Percentiles rank a stretch among this genome's conserved stretches.
Conservation (phyloP, 2,797 vertebrate species). For the Enteromius unitaeniatus region DNA sequence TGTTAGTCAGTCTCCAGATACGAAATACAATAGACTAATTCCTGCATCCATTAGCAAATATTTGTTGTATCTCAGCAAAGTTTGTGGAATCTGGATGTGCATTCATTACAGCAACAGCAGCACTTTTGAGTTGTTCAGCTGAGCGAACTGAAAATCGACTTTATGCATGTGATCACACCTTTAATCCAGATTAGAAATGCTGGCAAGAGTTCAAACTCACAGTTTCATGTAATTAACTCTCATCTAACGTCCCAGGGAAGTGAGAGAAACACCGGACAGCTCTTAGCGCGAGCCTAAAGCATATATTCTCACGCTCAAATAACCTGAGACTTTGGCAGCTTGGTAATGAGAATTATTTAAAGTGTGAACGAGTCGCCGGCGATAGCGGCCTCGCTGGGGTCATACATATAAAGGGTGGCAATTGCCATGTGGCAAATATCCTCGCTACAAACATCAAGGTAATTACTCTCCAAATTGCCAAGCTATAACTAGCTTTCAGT, state of each 20-base stretch:
- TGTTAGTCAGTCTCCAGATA: slow-evolving; percentile 34
- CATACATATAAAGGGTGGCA: slow-evolving; percentile 72
- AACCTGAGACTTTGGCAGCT: slow-evolving; percentile 52
- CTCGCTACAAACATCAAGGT: slow-evolving; percentile 79
- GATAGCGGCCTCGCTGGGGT: slow-evolving; percentile 65
- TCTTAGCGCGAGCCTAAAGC: slow-evolving; percentile 12
- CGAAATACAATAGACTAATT: slow-evolving; percentile 36
- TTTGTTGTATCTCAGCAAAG: slow-evolving; percentile 29
- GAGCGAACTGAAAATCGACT: background rate
- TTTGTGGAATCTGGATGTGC: background rate
- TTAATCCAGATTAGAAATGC: slow-evolving; percentile 36
- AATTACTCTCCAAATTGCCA: slow-evolving; percentile 82
- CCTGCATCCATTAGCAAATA: slow-evolving; percentile 39
- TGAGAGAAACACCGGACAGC: slow-evolving; percentile 46
- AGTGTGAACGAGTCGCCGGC: slow-evolving; percentile 64
- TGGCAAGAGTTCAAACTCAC: slow-evolving; percentile 15
- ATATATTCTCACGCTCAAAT: slow-evolving; percentile 62
- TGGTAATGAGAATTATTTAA: slow-evolving; percentile 71
- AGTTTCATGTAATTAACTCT: slow-evolving; percentile 48
- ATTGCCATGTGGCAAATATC: slow-evolving; percentile 68
- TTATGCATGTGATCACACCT: slow-evolving; percentile 17
- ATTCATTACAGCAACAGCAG: background rate
- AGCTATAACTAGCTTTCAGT: slow-evolving; percentile 76
- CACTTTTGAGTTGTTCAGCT: background rate
- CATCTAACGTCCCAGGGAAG: slow-evolving; percentile 34